Evolutionary conservation across 2,888 invertebrate species (phyloP), one percentile per base, ranked within the genome.

Genomic region (Steromphala cineraria): DNA sequence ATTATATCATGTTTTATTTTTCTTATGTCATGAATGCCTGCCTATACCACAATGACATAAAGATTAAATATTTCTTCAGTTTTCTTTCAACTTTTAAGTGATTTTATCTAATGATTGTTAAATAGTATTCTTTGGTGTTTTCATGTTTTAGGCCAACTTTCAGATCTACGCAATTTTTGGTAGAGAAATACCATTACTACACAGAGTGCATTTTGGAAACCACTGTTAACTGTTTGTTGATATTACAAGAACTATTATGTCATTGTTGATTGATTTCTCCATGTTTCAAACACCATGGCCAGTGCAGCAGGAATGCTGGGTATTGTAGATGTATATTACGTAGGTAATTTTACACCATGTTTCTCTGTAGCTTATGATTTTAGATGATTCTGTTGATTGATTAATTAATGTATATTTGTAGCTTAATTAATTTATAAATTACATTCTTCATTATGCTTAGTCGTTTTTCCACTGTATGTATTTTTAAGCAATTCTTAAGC

Each of bases 351-450:
- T 24, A 62, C 62, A 62, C 62, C 24, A 56, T 71, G 24, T 71
- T 40, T 19, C 17, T 31, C 71, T 71, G 31, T 71, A 71, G 71
- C 71, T 17, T 4, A 71, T 71, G 71, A 71, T 71, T 71, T 19
- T 71, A 31, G 40, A 28, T 71, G 71, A 71, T 71, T 71, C 40
- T 71, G 62, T 62, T 62, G 62, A 62, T 36, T 36, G 28, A 62
- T 36, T 36, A 71, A 71, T 71, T 40, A 71, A 31, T 71, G 71
- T 71, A 71, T 71, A 71, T 71, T 71, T 71, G 71, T 71, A 71
- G 71, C 71, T 71, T 71, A 71, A 71, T 71, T 71, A 71, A 71
- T 71, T 71, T 71, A 71, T 71, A 36, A 71, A 71, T 71, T 71
- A 71, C 31, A 36, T 36, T 71, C 40, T 71, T 13, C 17, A 71